Conservation (phyloP, 2,113 vertebrate species). For the Saguinus imperator region DNA sequence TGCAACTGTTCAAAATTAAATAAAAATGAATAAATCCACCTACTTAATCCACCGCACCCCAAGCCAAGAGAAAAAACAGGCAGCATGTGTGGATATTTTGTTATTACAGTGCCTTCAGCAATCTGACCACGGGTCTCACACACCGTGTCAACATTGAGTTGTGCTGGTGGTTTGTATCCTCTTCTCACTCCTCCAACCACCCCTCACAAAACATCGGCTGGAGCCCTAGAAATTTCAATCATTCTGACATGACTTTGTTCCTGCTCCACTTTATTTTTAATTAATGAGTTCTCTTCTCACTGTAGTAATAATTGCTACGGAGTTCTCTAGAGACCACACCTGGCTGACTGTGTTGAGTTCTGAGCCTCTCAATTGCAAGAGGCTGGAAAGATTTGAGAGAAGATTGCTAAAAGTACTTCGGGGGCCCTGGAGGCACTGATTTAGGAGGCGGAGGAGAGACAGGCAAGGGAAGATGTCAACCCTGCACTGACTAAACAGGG, state of each 20-base stretch:
- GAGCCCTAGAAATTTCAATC: not conserved
- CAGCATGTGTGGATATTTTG: not conserved
- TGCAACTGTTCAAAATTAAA: not conserved
- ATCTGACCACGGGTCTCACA: fast-evolving
- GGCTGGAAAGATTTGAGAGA: conserved; percentile 3
- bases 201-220: not conserved
- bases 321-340: conserved; percentile 38
- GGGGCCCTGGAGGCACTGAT: conserved; percentile 49
- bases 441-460: not conserved
- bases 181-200: fast-evolving
- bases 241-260: conserved; percentile 47
- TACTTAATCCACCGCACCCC: not conserved
- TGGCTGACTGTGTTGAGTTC: not conserved
- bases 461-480: not conserved
- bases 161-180: not conserved
- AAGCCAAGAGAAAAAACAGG: not conserved
- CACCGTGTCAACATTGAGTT: not conserved
- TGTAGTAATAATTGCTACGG: not conserved
- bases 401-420: not conserved
- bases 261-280: conserved; percentile 14
- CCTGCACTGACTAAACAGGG: not conserved
- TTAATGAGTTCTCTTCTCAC: conserved; percentile 54
- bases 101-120: not conserved
- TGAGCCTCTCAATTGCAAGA: not conserved
- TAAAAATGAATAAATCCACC: not conserved